Conservation (phyloP, 2,888 invertebrate genomes). For the Coronaproctus castanopsis region DNA sequence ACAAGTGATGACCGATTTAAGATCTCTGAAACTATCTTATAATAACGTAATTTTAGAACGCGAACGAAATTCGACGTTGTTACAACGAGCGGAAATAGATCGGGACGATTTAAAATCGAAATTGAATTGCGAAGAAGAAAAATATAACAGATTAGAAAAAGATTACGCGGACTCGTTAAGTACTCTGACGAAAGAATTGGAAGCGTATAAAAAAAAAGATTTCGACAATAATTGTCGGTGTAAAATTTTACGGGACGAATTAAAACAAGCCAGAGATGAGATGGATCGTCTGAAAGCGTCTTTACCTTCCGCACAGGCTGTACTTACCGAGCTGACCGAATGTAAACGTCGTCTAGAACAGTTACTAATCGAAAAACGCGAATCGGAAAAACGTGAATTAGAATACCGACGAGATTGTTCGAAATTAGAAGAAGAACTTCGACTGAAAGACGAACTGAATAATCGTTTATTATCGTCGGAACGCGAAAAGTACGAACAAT, state of each 20-base stretch:
- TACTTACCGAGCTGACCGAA: background rate
- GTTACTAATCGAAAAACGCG: background rate
- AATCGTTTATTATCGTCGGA: constrained; percentile 2
- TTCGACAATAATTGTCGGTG: background rate
- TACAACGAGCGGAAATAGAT: background rate
- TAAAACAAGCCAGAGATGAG: background rate
- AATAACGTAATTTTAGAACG: constrained; percentile 9
- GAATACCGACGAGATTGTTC: constrained; percentile 8
- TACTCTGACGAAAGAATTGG: background rate
- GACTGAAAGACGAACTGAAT: constrained; percentile 5
- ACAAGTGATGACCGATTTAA: constrained; percentile 10
- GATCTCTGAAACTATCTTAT: constrained; percentile 8
- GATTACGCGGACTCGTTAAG: background rate
- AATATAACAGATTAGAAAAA: background rate
- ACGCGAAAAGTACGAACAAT: constrained; percentile 18
- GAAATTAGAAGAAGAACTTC: constrained; percentile 17
- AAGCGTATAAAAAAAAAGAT: background rate
- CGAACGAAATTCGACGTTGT: constrained; percentile 3
- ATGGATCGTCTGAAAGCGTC: background rate
- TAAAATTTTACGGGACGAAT: background rate
- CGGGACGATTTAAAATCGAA: background rate
- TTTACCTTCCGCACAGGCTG: background rate
- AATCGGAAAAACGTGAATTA: background rate
- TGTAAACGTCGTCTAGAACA: constrained; percentile 4
- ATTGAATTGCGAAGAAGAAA: background rate